Evolutionary conservation across 2,113 vertebrate genomes (phyloP).

Genomic region (Mastomys coucha): DNA sequence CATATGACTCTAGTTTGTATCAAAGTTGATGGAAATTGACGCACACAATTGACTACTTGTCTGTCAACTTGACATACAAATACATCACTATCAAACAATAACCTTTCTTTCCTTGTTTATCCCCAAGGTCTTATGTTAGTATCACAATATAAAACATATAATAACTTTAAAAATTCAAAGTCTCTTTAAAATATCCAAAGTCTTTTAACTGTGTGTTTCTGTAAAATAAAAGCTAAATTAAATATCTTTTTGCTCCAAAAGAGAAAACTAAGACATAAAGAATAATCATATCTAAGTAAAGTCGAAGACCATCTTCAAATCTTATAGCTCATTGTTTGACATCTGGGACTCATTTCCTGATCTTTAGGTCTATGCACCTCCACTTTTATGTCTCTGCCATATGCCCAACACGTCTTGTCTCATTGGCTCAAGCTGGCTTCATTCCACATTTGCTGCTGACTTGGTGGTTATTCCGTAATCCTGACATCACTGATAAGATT

Average conservation of each 20-base stretch:
- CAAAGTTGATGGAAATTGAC: not conserved
- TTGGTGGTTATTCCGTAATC: not conserved
- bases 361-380: not conserved
- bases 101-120: not conserved
- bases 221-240: not conserved
- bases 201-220: not conserved
- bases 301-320: not conserved
- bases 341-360: not conserved
- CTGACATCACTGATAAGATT: not conserved
- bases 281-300: not conserved
- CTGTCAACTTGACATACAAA: not conserved
- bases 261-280: not conserved
- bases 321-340: not conserved
- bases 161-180: not conserved
- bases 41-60: not conserved
- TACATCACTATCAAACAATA: not conserved
- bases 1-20: not conserved
- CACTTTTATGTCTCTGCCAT: not conserved
- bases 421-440: not conserved
- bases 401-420: not conserved
- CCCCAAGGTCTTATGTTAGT: not conserved
- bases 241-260: not conserved
- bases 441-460: not conserved
- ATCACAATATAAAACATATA: not conserved
- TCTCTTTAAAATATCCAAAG: not conserved